Conservation (phyloP, 2,888 invertebrate species). For the Parapristionchus giblindavisi region DNA sequence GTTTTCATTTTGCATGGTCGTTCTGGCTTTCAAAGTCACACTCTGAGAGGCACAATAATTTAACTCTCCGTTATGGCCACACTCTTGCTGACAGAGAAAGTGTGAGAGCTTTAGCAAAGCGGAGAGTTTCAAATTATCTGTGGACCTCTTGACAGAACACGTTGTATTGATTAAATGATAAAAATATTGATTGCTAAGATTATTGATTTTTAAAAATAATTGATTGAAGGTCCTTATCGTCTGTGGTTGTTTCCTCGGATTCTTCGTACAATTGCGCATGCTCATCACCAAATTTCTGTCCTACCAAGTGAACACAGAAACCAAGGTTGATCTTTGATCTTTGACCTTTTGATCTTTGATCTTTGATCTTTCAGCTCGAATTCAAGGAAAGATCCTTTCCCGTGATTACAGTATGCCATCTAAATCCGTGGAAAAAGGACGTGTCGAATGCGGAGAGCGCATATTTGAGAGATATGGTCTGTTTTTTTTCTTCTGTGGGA, state of each 20-base stretch:
- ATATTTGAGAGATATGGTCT: slow-evolving; percentile 23
- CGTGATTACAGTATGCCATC: slow-evolving; percentile 63
- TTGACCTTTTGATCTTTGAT: neutral
- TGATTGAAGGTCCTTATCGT: slow-evolving; percentile 50
- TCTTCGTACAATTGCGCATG: slow-evolving; percentile 56
- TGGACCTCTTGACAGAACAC: no score
- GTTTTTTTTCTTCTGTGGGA: slow-evolving; percentile 2
- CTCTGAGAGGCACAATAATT: no score
- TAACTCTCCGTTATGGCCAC: no score
- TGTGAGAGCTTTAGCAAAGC: no score
- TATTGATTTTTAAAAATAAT: neutral
- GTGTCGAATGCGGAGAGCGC: slow-evolving; percentile 33
- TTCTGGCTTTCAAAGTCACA: no score
- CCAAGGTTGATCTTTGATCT: slow-evolving; percentile 43
- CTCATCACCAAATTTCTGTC: slow-evolving; percentile 55
- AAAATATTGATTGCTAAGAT: neutral
- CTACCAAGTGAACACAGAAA: slow-evolving; percentile 62
- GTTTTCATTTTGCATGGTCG: no score
- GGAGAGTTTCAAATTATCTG: no score
- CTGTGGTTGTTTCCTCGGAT: slow-evolving; percentile 49
- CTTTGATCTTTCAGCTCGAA: slow-evolving; percentile 51
- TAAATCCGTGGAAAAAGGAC: slow-evolving; percentile 64
- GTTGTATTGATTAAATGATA: neutral
- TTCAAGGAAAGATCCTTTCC: slow-evolving; percentile 64
- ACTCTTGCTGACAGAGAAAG: no score